phyloP scores from a whole-genome alignment of 2,113 vertebrate species.

The Phrynosoma platyrhinos region DNA sequence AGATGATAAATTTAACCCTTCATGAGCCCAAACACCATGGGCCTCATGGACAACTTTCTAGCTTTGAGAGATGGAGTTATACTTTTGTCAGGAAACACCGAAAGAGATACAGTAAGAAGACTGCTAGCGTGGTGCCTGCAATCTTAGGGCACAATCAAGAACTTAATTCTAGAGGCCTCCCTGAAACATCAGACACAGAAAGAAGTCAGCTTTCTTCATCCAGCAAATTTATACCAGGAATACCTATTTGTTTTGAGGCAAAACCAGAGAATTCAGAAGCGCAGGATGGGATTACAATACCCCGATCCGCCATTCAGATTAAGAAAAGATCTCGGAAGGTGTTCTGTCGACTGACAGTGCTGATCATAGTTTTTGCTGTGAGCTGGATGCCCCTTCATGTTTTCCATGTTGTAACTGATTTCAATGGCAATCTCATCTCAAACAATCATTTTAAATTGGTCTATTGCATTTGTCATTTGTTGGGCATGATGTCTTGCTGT shows the following conservation, averaged over 20 bases:
- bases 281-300: conserved; percentile 69
- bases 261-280: conserved; percentile 78
- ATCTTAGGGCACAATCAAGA: conserved; percentile 67
- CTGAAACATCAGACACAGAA: conserved; percentile 68
- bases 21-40: conserved; percentile 70
- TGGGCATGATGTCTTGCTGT: conserved; percentile 87
- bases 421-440: conserved; percentile 84
- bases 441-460: conserved; percentile 87
- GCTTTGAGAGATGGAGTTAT: conserved; percentile 69
- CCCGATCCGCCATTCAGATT: conserved; percentile 76
- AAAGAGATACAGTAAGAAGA: conserved; percentile 82
- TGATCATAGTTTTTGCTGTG: conserved; percentile 84
- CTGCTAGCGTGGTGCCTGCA: conserved; percentile 80
- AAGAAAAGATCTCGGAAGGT: conserved; percentile 81
- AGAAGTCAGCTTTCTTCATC: conserved; percentile 76
- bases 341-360: conserved; percentile 81
- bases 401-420: conserved; percentile 86
- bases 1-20: conserved; percentile 83
- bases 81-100: conserved; percentile 77
- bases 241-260: conserved; percentile 84
- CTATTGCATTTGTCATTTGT: conserved; percentile 86
- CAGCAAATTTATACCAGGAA: conserved; percentile 77
- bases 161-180: conserved; percentile 54
- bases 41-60: conserved; percentile 45
- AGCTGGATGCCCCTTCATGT: conserved; percentile 89